Evolutionary conservation across 1,140 invertebrate species (phyloP).

Genomic region (Rhyacophila brunnea): DNA sequence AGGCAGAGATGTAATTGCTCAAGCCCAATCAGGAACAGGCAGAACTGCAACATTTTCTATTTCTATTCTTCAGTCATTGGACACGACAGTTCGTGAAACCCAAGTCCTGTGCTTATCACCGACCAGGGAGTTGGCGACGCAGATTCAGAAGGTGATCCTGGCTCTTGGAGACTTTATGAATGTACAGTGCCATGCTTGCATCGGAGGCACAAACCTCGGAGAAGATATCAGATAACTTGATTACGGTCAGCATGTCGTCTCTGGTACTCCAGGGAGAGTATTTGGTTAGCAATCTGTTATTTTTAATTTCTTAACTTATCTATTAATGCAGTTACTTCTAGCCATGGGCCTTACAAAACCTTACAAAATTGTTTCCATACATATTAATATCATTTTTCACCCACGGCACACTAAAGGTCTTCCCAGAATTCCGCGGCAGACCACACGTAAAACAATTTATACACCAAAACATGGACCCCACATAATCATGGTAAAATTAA

Average conservation of each 20-base stretch:
- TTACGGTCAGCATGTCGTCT: slow-evolving; percentile 98
- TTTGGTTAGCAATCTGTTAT: slow-evolving; percentile 72
- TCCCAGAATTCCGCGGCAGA: too few species aligned
- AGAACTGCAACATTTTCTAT: slow-evolving; percentile 99
- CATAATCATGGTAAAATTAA: too few species aligned
- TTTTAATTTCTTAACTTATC: too few species aligned
- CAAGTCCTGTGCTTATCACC: slow-evolving; percentile 96
- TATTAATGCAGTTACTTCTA: too few species aligned
- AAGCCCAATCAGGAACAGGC: slow-evolving; percentile 98
- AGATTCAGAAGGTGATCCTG: slow-evolving; percentile 99
- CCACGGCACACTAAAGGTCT: too few species aligned
- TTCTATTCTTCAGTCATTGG: slow-evolving; percentile 90
- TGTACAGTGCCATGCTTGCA: slow-evolving; percentile 98
- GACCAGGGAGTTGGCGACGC: slow-evolving; percentile 94
- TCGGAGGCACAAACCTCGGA: slow-evolving; percentile 98
- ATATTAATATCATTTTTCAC: too few species aligned
- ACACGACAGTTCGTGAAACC: slow-evolving; percentile 93
- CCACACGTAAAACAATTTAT: too few species aligned
- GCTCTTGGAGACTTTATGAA: slow-evolving; percentile 99
- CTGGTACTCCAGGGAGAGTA: slow-evolving; percentile 95
- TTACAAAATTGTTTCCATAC: too few species aligned
- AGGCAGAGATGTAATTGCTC: slow-evolving; percentile 96
- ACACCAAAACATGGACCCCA: too few species aligned
- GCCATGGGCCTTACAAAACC: too few species aligned
- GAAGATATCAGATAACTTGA: slow-evolving; percentile 98